Base-by-base conservation (phyloP, 37 sponge, comb jelly and placozoan genomes). In the Ianthella basta region DNA sequence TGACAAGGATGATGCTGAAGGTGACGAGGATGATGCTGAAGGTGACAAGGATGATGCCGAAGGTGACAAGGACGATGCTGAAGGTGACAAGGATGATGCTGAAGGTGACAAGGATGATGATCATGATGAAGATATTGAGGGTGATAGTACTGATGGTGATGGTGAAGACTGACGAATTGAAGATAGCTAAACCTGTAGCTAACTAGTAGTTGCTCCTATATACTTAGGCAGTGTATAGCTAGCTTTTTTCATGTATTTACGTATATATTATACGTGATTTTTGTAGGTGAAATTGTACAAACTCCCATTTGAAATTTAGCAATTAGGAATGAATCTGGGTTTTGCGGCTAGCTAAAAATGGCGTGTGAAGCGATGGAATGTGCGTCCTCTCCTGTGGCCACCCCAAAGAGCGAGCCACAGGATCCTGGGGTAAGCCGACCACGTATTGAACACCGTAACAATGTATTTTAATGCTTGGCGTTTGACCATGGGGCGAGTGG, bases 1-100 rank as follows among this genome's bases (percentile, higher is more conserved):
- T 33, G 72, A 34, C 37, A 34, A 75, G 12, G 78, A 75, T 41
- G 78, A 50, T 41, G 50, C 15, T 23, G 78, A 75, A 39, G 44
- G 8, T 1, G 54, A 36, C 20, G 8, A 44, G 8, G 53, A 23
- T 75, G 78, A 50, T 41, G 50, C 37, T 0, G 78, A 75, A 40
- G 44, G 33, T 36, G 78, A 24, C 6, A n/a, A n/a, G n/a, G 53
- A 23, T 75, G 78, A 39, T 24, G 54, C 16, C 25, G 53, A 44
- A 10, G 50, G 8, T 10, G 50, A 44, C 50, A 10, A 8, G 8
- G 78, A 75, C 13, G 78, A 50, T 41, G 50, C 37, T 4, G 78
- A 75, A 16, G 44, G 33, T 36, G 78, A 36, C 1, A 3, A 44
- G 8, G 53, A 0, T 75, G 78, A 50, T 41, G 50, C 14, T 23